Percentiles rank a stretch among this genome's conserved stretches.
phyloP scores from a whole-genome alignment of 2,113 vertebrate genomes.

The Lophotis ruficrista region DNA sequence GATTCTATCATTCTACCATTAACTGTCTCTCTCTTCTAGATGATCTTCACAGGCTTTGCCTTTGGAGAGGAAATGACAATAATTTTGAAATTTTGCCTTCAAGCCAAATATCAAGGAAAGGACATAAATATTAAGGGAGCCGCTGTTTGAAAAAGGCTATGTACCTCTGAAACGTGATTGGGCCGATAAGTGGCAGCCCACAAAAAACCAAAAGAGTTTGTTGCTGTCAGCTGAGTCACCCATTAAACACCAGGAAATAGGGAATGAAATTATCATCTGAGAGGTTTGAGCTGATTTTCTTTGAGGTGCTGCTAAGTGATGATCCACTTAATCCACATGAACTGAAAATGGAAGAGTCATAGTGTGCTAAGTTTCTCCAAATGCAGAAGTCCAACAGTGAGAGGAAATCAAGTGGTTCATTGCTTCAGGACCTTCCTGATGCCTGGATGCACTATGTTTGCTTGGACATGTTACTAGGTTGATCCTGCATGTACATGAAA shows the following conservation, averaged over 20 bases:
- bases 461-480: neutral
- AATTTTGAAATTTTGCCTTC: neutral
- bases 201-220: neutral
- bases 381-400: neutral
- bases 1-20: too few relatives aligned
- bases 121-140: neutral
- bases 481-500: neutral
- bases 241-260: neutral
- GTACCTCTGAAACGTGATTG: neutral
- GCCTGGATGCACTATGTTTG: neutral
- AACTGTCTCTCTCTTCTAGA: neutral
- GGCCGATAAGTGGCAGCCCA: neutral
- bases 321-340: neutral
- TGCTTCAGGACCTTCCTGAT: neutral
- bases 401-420: neutral
- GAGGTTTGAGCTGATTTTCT: neutral
- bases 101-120: neutral
- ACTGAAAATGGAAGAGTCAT: neutral
- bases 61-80: neutral
- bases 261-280: neutral
- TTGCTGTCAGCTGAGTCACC: neutral
- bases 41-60: neutral
- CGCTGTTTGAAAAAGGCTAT: neutral
- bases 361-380: neutral
- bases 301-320: neutral